Evolutionary conservation across 2,797 vertebrate genomes (phyloP).

Genomic region (Microctenopoma lineatum): DNA sequence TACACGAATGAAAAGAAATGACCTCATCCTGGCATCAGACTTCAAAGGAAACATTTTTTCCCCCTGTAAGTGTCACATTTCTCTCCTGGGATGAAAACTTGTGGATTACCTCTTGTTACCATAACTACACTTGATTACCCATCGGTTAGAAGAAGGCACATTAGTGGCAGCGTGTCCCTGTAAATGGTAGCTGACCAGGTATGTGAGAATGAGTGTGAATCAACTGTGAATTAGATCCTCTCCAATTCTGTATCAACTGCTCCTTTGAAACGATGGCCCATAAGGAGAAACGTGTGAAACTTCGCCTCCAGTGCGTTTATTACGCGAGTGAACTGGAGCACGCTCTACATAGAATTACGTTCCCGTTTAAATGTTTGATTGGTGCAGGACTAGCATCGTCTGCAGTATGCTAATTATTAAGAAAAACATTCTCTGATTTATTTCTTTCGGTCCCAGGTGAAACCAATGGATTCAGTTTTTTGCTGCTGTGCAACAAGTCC

Average conservation of each 20-base stretch:
- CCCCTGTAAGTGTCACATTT: slow-evolving; percentile 2
- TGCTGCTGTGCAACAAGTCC: neutral
- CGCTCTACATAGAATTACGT: slow-evolving; percentile 58
- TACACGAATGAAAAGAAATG: slow-evolving; percentile 27
- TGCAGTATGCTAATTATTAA: slow-evolving; percentile 9
- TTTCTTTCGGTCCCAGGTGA: slow-evolving; percentile 17
- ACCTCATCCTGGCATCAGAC: slow-evolving; percentile 17
- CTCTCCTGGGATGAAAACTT: slow-evolving; percentile 7
- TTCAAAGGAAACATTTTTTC: slow-evolving; percentile 26
- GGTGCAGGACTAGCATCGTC: slow-evolving; percentile 26
- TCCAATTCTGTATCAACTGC: slow-evolving; percentile 55
- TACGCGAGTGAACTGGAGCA: slow-evolving; percentile 40
- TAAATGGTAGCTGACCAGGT: slow-evolving; percentile 33
- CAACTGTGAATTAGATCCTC: slow-evolving; percentile 53
- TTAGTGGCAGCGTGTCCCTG: slow-evolving; percentile 13
- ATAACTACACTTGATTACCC: neutral
- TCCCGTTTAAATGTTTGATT: slow-evolving; percentile 49
- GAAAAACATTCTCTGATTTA: slow-evolving; percentile 22
- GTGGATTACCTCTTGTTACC: neutral
- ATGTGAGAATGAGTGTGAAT: slow-evolving; percentile 22
- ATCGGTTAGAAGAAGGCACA: slow-evolving; percentile 17
- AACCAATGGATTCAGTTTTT: slow-evolving; percentile 10
- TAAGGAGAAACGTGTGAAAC: slow-evolving; percentile 47
- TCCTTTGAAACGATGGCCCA: slow-evolving; percentile 47
- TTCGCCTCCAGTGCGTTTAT: slow-evolving; percentile 50